These are phyloP conservation scores for Forbesichthys papilliferus DNA, from an alignment of 2,113 vertebrate species.

Conservation along the genomic window DNA sequence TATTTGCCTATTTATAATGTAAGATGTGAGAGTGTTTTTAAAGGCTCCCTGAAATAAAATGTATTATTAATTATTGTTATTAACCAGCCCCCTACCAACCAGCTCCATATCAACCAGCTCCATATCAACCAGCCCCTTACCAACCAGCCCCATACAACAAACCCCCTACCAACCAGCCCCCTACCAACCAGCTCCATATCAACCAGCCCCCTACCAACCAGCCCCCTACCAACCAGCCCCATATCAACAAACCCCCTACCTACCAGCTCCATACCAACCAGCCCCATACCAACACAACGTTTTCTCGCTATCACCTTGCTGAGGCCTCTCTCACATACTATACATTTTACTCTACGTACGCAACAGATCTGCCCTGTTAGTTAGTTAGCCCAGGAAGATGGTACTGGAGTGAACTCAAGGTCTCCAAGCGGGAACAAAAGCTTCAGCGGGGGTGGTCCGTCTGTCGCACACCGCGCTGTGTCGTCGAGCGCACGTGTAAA, in stretches of 20 bases:
- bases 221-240: slow-evolving; percentile 27
- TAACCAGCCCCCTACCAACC: slow-evolving; percentile 15
- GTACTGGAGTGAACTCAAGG: neutral
- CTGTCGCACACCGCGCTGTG: slow-evolving; percentile 36
- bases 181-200: no score
- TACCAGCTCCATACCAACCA: neutral
- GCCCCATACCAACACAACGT: slow-evolving; percentile 15
- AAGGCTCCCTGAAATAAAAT: no score
- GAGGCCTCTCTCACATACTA: slow-evolving; percentile 42
- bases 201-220: slow-evolving; percentile 17
- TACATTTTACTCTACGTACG: slow-evolving; percentile 43
- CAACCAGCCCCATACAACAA: slow-evolving; percentile 28
- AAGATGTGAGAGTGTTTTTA: no score
- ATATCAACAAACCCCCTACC: slow-evolving; percentile 24
- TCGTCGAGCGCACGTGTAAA: slow-evolving; percentile 18
- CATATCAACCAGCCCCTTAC: slow-evolving; percentile 19
- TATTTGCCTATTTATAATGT: no score
- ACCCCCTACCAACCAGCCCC: neutral
- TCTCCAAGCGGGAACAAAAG: slow-evolving; percentile 60
- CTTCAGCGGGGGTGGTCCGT: slow-evolving; percentile 54
- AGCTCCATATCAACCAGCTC: neutral
- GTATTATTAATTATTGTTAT: no score
- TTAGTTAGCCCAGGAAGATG: slow-evolving; percentile 54
- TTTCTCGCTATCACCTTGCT: slow-evolving; percentile 52
- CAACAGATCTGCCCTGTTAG: slow-evolving; percentile 73